phyloP scores from a whole-genome alignment of 2,888 invertebrate species.

The Lasioglossum vierecki region DNA sequence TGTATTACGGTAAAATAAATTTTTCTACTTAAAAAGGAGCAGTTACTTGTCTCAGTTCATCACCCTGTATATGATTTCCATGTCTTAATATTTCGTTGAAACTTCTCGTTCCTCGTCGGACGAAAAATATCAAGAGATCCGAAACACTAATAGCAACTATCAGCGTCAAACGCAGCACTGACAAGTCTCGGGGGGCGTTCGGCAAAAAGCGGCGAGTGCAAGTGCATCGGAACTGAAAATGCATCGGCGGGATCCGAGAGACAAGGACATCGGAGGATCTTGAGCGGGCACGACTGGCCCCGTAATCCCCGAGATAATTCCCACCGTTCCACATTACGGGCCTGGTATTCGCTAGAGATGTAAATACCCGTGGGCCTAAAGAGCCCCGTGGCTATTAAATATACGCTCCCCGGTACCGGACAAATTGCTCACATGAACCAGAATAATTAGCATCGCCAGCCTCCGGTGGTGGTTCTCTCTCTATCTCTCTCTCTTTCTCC shows the following conservation, averaged over 20 bases:
- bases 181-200: neutral
- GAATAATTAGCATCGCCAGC: conserved; percentile 81
- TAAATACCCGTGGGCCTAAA: conserved; percentile 78
- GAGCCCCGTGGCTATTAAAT: conserved; percentile 77
- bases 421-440: conserved; percentile 82
- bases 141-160: neutral
- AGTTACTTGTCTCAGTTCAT: no score
- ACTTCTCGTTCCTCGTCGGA: neutral
- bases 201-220: no score
- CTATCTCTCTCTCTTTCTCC: neutral
- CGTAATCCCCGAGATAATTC: conserved; percentile 68
- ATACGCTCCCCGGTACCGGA: conserved; percentile 77
- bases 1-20: no score
- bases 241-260: neutral
- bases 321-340: conserved; percentile 62
- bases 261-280: neutral
- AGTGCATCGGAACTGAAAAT: neutral
- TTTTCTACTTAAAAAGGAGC: no score
- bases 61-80: neutral
- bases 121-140: neutral
- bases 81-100: neutral
- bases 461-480: conserved; percentile 60
- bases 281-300: neutral
- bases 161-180: neutral
- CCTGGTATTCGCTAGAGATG: conserved; percentile 78